Base-by-base conservation (phyloP, 2,888 invertebrate genomes). In the Enchytraeus crypticus region DNA sequence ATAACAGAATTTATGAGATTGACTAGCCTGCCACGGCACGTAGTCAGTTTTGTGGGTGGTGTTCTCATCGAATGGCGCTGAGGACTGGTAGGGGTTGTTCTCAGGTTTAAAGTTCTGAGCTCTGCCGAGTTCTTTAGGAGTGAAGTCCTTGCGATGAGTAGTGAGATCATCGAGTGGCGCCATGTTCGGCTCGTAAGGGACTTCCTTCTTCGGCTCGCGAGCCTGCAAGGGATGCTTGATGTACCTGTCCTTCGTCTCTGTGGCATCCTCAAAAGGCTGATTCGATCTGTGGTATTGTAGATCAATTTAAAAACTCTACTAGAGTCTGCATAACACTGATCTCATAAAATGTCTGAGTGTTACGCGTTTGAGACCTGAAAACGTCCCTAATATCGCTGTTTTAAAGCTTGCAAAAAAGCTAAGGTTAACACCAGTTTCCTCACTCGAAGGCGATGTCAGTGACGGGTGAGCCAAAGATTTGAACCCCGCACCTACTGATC, bases 221-320 rank as follows among this genome's bases (percentile, higher is more conserved):
- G 67, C 57, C 51, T 70, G 72, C 43, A 78, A 56, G 5, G 76
- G 73, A 64, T 79, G 76, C 57, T 70, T 70, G 38, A 75, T 71
- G 62, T 75, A 79, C 4, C 71, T 71, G 30, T 72, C 72, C 27
- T 76, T 64, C 67, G 79, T 77, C 43, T 72, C 74, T 8, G 79
- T 79, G 8, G 63, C 59, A 30, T 70, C 74, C 51, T 76, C 73
- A 60, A 79, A 76, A 14, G 78, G 78, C 23, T 69, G 66, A 51
- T 72, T 72, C 11, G 49, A 49, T 8, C 38, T 8, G 38, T 18
- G 38, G n/a, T n/a, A n/a, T n/a, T n/a, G n/a, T n/a, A n/a, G n/a
- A n/a, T n/a, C n/a, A n/a, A n/a, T n/a, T n/a, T n/a, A n/a, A n/a
- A n/a, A n/a, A n/a, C n/a, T n/a, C n/a, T n/a, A n/a, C n/a, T n/a